Base-by-base conservation (phyloP, 2,888 invertebrate genomes). In the Yponomeuta sedellus region DNA sequence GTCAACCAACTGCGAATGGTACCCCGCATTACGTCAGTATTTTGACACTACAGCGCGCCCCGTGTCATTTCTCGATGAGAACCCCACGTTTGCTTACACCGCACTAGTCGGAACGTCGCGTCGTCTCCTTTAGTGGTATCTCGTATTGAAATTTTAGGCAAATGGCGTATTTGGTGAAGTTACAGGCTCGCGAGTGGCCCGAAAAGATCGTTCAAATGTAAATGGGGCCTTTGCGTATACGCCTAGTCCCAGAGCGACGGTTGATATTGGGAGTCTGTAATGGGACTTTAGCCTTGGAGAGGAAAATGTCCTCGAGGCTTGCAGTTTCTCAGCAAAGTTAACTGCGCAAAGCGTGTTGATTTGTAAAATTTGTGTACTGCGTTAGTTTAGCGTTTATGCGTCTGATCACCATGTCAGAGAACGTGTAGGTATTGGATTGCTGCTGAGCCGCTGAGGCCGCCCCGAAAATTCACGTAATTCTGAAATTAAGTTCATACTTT, bases 141-240 rank as follows among this genome's bases (percentile, higher is more conserved):
- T 77, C 73, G 79, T 80, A 82, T 83, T 77, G 81, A 74, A 77
- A 80, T 79, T 81, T 83, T 79, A 81, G 78, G 78, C 77, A 83
- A 85, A 83, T 81, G 77, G 80, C 75, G 74, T 78, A 78, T 64
- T 64, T 44, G 19, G 70, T 72, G 71, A 76, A 78, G 80, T 83
- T 79, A 80, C 76, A 71, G 75, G 71, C 71, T 74, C 73, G 73
- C 70, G 72, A 79, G 75, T 76, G 73, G 71, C 70, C 71, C 71
- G 71, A 78, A 80, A 78, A 74, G 78, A 77, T 80, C 77, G 78
- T 82, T 83, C 75, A 74, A 70, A 82, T 84, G 80, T 77, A 79
- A 81, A 83, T 82, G 73, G 71, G 70, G 73, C 70, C 70, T 68
- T 71, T 70, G 71, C 71, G 71, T 73, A 70, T 66, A 70, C 68